Conservation (phyloP, 2,888 invertebrate genomes). For the Acanthoscelides obtectus region DNA sequence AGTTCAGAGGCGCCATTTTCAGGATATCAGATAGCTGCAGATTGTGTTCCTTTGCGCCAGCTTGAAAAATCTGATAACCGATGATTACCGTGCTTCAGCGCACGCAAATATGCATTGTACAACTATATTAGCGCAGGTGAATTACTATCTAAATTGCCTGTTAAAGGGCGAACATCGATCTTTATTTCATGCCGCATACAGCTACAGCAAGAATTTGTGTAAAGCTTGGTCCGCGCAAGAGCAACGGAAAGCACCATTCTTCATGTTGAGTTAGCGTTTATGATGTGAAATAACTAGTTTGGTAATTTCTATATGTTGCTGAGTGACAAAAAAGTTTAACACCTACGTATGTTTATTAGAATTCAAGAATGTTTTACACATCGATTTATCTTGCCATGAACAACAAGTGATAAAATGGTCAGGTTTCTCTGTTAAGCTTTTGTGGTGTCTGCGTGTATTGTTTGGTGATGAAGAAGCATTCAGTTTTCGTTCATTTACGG, state of each 20-base stretch:
- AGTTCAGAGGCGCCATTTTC: slow-evolving; percentile 34
- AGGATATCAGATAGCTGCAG: slow-evolving; percentile 31
- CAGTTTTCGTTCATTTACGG: no score
- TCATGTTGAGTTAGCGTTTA: no score
- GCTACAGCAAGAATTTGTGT: neutral
- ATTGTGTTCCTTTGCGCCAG: slow-evolving; percentile 31
- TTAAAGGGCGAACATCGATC: slow-evolving; percentile 3
- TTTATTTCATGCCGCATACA: neutral
- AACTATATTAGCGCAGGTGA: slow-evolving; percentile 18
- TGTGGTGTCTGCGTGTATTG: no score
- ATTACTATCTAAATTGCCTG: slow-evolving; percentile 17
- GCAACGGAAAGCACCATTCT: neutral
- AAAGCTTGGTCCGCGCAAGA: neutral
- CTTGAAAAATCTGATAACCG: slow-evolving; percentile 30
- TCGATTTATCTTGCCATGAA: no score
- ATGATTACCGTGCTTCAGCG: slow-evolving; percentile 14
- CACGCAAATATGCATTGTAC: slow-evolving; percentile 23
- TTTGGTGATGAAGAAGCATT: no score
- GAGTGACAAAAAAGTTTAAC: no score
- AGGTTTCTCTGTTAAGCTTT: no score
- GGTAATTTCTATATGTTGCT: no score
- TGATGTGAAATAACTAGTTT: no score
- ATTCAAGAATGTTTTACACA: no score
- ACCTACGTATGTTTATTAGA: no score
- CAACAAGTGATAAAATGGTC: no score